Evolutionary conservation across 2,797 vertebrate species (phyloP).

Genomic region (Stomatorhinus walkeri): DNA sequence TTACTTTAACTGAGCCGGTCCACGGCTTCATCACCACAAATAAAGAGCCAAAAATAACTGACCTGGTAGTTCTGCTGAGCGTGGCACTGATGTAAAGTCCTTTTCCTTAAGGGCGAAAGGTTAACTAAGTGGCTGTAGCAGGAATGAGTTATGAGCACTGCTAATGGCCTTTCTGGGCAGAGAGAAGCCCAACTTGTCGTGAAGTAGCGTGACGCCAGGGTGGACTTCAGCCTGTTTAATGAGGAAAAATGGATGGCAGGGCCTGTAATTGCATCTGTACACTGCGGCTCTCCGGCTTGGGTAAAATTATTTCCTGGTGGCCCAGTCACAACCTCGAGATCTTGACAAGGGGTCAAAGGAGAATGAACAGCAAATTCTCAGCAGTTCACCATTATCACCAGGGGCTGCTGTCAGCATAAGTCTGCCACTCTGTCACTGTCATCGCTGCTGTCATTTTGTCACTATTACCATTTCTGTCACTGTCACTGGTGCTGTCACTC

Average conservation of each 20-base stretch:
- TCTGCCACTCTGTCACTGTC: neutral
- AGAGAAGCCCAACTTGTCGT: neutral
- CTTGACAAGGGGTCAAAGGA: neutral
- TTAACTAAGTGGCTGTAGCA: neutral
- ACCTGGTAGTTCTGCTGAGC: neutral
- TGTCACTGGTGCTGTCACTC: neutral
- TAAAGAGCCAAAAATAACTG: conserved; percentile 1
- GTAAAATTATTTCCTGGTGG: conserved; percentile 26
- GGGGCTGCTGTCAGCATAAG: neutral
- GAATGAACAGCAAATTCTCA: neutral
- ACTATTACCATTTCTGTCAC: neutral
- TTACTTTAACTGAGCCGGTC: neutral
- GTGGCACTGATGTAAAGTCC: neutral
- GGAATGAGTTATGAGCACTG: neutral
- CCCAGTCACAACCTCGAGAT: conserved; percentile 15
- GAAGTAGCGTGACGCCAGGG: neutral
- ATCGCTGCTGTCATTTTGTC: neutral
- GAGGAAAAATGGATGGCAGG: conserved; percentile 29
- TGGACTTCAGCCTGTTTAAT: conserved; percentile 27
- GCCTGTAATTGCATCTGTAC: conserved; percentile 28
- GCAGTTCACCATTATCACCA: neutral
- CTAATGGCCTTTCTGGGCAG: neutral
- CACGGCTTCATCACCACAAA: neutral
- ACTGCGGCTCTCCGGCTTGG: neutral
- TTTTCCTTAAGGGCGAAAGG: neutral